These are phyloP conservation scores for Antedon mediterranea DNA, from an alignment of 53 echinoderm and acorn worm species.

Conservation along the genomic window DNA sequence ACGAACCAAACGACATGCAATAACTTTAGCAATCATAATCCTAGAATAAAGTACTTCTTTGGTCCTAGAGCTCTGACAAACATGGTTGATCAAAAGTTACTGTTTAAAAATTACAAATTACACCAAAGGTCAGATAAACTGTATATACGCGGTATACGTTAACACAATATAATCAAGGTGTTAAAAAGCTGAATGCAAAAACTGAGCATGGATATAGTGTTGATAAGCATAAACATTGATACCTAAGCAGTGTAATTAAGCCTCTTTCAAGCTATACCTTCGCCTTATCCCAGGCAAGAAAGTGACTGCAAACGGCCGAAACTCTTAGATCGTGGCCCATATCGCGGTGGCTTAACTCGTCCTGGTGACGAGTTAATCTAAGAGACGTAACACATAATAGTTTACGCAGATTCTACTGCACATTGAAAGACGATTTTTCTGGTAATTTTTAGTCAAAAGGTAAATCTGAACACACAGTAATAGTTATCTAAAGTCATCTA, in stretches of 20 bases:
- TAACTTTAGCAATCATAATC: background rate
- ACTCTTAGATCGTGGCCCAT: too few relatives aligned
- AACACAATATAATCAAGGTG: background rate
- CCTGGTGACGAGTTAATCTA: too few relatives aligned
- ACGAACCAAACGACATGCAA: background rate
- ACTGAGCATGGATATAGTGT: background rate
- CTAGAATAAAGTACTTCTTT: background rate
- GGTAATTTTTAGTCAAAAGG: too few relatives aligned
- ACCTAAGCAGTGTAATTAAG: background rate
- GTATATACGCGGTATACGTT: too few relatives aligned
- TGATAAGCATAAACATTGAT: too few relatives aligned
- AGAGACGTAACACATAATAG: too few relatives aligned
- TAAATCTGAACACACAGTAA: too few relatives aligned
- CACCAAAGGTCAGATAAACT: too few relatives aligned
- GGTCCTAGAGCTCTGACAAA: background rate
- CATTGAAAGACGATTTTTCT: too few relatives aligned
- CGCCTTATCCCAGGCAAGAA: background rate
- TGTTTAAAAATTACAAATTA: background rate
- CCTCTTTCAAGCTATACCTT: background rate
- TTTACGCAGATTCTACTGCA: too few relatives aligned
- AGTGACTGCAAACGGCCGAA: background rate
- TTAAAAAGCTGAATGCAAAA: background rate
- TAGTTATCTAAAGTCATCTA: too few relatives aligned
- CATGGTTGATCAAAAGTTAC: background rate
- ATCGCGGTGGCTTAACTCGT: too few relatives aligned